Base-by-base conservation (phyloP, 2,888 invertebrate species). In the Merodon equestris region DNA sequence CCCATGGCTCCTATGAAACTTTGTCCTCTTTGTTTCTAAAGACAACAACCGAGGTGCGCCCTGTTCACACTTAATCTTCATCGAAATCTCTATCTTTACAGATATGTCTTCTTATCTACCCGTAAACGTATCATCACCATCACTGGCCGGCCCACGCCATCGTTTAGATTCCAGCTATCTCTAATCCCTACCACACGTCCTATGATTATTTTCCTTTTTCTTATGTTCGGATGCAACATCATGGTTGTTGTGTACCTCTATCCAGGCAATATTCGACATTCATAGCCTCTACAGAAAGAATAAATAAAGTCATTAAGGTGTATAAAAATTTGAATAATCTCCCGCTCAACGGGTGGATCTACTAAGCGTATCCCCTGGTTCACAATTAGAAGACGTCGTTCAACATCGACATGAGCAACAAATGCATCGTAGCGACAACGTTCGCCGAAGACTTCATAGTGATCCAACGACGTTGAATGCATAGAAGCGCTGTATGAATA, bases 311-410 rank as follows among this genome's bases (percentile, higher is more conserved):
- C 64, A 79, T 79, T 79, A 79, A 74, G 79, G 79, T 64, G 64
- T 56, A 79, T 60, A 79, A 48, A 74, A 74, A 79, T 79, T 79
- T 79, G 74, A 79, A 79, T 79, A 79, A 79, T 79, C 79, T 64
- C 27, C 27, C 45, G 42, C 38, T 79, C 48, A 79, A 68, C 73
- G 64, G 79, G 74, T 73, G 79, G 73, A 64, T 63, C 58, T 53
- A 63, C 74, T 44, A 68, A 53, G 61, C 48, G 67, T 67, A 68
- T 68, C 68, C 73, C 68, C 73, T 64, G 64, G 74, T 64, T 70
- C 50, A 74, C 74, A 79, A 79, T 77, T 77, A 77, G 74, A 70
- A 47, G 56, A 73, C 53, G 38, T 17, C 42, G 58, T 27, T 5
- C 54, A n/a, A n/a, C n/a, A n/a, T n/a, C n/a, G n/a, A n/a, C 18